phyloP scores from a whole-genome alignment of 1,140 invertebrate species.

The Drosophila carrolli region DNA sequence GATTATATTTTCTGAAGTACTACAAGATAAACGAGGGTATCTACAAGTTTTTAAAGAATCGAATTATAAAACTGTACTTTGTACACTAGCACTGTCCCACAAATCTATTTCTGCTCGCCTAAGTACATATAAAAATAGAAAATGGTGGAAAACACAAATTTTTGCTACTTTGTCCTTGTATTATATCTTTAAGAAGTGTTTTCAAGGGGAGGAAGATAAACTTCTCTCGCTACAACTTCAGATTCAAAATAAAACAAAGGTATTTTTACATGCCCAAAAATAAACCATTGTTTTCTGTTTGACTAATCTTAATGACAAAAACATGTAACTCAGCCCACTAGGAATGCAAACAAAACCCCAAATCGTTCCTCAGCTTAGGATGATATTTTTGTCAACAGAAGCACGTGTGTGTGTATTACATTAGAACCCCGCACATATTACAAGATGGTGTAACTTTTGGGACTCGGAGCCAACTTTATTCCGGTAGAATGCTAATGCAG shows the following conservation, averaged over 20 bases:
- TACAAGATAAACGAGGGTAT: too few species aligned
- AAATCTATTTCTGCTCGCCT: too few species aligned
- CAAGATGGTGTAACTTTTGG: constrained; percentile 46
- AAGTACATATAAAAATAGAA: too few species aligned
- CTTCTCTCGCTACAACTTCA: too few species aligned
- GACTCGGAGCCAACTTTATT: constrained; percentile 69
- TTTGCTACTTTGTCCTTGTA: too few species aligned
- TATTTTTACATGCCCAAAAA: neutral
- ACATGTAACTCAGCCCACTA: constrained; percentile 4
- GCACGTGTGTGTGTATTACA: constrained; percentile 27
- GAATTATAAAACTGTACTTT: too few species aligned
- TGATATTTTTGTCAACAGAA: constrained; percentile 31
- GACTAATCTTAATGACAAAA: constrained; percentile 17
- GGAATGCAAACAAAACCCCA: constrained; percentile 20
- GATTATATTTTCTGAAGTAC: too few species aligned
- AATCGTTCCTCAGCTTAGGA: neutral
- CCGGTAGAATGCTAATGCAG: constrained; percentile 74
- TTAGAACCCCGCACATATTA: constrained; percentile 20
- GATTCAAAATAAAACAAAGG: neutral
- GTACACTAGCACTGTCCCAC: too few species aligned
- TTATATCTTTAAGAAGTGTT: too few species aligned
- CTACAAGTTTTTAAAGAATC: too few species aligned
- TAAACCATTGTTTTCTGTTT: neutral
- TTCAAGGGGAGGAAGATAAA: too few species aligned
- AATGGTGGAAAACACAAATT: too few species aligned